Conservation (phyloP, 1,140 invertebrate species). For the Atopsyche davidsoni region DNA sequence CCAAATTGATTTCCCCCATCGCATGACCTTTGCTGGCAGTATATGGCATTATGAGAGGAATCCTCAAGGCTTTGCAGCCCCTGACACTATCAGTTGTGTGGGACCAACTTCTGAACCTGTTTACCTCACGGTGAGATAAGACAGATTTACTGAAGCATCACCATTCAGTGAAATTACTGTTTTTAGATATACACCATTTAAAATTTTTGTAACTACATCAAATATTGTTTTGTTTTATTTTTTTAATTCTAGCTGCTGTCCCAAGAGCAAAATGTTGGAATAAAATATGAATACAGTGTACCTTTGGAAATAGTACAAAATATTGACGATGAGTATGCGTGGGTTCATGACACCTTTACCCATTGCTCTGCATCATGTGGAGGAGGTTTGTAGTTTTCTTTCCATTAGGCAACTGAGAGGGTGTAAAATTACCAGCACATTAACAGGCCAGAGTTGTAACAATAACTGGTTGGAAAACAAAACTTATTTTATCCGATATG, state of each 20-base stretch:
- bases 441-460: too few species aligned
- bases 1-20: slow-evolving; percentile 82
- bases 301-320: slow-evolving; percentile 63
- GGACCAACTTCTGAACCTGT: slow-evolving; percentile 85
- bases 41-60: slow-evolving; percentile 83
- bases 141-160: too few species aligned
- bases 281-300: slow-evolving; percentile 88
- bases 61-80: slow-evolving; percentile 70
- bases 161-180: slow-evolving; percentile 1
- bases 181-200: slow-evolving; percentile 1
- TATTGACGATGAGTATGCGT: slow-evolving; percentile 67
- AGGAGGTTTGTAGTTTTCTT: slow-evolving; percentile 72
- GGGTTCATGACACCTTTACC: slow-evolving; percentile 74
- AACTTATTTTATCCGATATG: too few species aligned
- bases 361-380: slow-evolving; percentile 80
- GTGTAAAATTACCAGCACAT: too few species aligned
- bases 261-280: slow-evolving; percentile 79
- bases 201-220: slow-evolving; percentile 1
- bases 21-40: slow-evolving; percentile 71
- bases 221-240: slow-evolving; percentile 14
- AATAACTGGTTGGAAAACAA: too few species aligned
- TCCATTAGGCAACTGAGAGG: too few species aligned
- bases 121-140: slow-evolving; percentile 75
- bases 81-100: slow-evolving; percentile 72
- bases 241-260: slow-evolving; percentile 77